Evolutionary conservation across 2,888 invertebrate species (phyloP), one percentile per base, ranked within the genome.

Genomic region (Neoitamus cyanurus): DNA sequence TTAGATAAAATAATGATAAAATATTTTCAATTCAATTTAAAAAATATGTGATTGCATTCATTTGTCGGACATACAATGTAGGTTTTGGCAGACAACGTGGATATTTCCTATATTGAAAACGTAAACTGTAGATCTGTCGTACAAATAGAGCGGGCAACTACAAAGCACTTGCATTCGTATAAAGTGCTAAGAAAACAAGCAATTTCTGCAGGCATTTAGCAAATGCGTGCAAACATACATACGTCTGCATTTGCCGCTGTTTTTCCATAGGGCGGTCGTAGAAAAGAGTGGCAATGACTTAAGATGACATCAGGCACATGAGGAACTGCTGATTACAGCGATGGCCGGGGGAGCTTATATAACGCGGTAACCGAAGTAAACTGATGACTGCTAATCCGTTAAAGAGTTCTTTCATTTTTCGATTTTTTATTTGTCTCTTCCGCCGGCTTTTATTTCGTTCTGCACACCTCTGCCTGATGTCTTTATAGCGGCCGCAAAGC

Each of bases 231-330:
- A 58, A 58, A 58, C 25, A 58, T 34, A 34, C 34, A 34, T 58
- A 9, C 58, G 58, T 58, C 58, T 58, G 58, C 58, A 58, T 20
- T 58, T 20, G 58, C 58, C 25, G 58, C 58, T 58, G 58, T 25
- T 58, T 25, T 48, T 20, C 58, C 2, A 58, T 58, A 9, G 3
- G 9, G 6, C 20, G 20, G 1, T 58, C 15, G 20, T 25, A 58
- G 15, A 70, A 70, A n/a, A 25, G 25, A 70, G 70, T 70, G 75
- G 75, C 75, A 75, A 75, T 75, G 75, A 75, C 75, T 75, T 75
- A 75, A 36, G 37, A 37, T 36, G 36, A 25, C 25, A 75, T 25
- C 34, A 25, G 58, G 7, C 36, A 20, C 34, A 70, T 70, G 34
- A 15, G 72, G 13, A 30, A 72, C 20, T 72, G 30, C n/a, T 37